Evolutionary conservation across 2,797 vertebrate genomes (phyloP).

Genomic region (Pachyuromys duprasi): DNA sequence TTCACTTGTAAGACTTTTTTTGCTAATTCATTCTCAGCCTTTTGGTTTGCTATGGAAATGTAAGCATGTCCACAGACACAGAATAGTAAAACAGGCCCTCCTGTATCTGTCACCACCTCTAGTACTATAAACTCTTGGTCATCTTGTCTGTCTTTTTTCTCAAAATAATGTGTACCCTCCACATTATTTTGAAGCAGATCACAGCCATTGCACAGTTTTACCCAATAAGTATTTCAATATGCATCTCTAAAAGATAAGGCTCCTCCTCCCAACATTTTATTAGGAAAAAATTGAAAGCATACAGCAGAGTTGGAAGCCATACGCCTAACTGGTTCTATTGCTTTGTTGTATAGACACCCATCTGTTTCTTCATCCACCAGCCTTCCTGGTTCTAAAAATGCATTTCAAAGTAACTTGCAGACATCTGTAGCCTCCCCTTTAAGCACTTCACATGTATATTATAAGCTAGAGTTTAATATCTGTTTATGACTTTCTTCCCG

Average conservation of each 20-base stretch:
- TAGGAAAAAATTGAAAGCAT: conserved; percentile 56
- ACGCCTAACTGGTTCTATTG: background rate
- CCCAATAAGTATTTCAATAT: conserved; percentile 36
- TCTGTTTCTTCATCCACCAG: conserved; percentile 2
- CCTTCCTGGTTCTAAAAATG: background rate
- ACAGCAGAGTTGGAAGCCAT: background rate
- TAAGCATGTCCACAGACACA: background rate
- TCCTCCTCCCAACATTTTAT: conserved; percentile 41
- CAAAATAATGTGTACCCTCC: background rate
- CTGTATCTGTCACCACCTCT: background rate
- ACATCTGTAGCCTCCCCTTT: background rate
- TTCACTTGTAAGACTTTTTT: conserved; percentile 6
- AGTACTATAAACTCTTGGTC: background rate
- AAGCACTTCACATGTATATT: background rate
- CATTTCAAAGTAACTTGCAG: conserved; percentile 48
- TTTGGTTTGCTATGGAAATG: background rate
- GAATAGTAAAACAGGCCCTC: background rate
- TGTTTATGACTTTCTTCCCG: conserved; percentile 6
- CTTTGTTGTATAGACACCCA: background rate
- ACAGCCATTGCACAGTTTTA: background rate
- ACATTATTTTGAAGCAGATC: conserved; percentile 49
- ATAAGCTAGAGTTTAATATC: conserved; percentile 50
- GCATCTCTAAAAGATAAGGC: conserved; percentile 11
- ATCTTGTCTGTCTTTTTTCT: background rate
- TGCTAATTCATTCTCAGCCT: background rate